Conservation (phyloP, 2,113 vertebrate genomes). For the Pluvialis apricaria region DNA sequence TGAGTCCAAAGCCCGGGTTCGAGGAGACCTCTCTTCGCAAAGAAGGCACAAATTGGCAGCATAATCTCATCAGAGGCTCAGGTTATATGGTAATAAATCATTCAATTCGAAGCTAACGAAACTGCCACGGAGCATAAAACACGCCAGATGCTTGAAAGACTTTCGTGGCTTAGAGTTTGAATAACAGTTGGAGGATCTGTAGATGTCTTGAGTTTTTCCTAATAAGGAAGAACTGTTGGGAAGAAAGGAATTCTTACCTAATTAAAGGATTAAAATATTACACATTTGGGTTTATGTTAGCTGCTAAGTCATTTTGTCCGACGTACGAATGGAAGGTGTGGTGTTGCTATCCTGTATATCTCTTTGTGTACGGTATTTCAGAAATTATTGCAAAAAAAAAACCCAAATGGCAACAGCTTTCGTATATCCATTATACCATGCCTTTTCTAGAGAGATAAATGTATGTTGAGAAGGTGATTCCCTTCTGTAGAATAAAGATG, state of each 20-base stretch:
- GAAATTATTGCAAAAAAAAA: background rate
- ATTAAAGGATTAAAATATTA: constrained; percentile 13
- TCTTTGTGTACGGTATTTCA: background rate
- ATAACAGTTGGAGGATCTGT: constrained; percentile 47
- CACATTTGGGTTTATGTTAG: background rate
- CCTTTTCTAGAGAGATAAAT: background rate
- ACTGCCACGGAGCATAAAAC: constrained; percentile 19
- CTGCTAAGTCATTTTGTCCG: background rate
- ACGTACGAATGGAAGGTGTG: background rate
- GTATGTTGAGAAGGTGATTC: background rate
- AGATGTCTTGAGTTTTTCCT: constrained; percentile 25
- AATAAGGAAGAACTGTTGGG: constrained; percentile 10
- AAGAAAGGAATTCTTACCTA: constrained; percentile 2
- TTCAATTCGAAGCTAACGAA: background rate
- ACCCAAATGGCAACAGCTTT: background rate
- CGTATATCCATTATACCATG: background rate
- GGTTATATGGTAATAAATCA: constrained; percentile 45
- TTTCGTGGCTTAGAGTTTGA: background rate
- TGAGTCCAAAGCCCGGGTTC: background rate
- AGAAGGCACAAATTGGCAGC: constrained; percentile 44
- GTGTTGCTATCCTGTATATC: background rate
- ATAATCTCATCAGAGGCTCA: constrained; percentile 37
- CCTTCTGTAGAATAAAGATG: background rate
- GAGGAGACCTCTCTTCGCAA: background rate
- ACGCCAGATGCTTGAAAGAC: constrained; percentile 39